A percentile compares a stretch with the other conserved stretches of the same genome.
phyloP scores from a whole-genome alignment of 1,140 invertebrate genomes.

The Zaprionus tsacasi region DNA sequence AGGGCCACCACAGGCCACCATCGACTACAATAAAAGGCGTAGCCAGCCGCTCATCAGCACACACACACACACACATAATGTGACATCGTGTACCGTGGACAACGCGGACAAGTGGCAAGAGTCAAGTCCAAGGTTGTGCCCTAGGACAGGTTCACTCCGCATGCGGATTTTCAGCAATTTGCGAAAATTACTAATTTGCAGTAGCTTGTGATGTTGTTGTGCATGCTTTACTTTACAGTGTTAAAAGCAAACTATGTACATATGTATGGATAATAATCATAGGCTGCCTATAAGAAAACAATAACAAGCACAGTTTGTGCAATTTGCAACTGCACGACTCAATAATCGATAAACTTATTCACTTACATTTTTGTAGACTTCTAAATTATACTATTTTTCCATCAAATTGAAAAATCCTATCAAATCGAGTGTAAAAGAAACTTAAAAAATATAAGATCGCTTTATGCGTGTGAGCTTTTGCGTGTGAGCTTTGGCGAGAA shows the following conservation, averaged over 20 bases:
- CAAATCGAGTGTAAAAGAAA: not conserved
- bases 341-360: too few relatives aligned
- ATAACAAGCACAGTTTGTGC: not conserved
- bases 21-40: slow-evolving; percentile 13
- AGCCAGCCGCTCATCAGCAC: slow-evolving; percentile 17
- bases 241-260: not conserved
- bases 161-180: slow-evolving; percentile 6
- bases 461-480: not conserved
- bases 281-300: too few relatives aligned
- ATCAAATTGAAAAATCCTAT: not conserved
- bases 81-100: slow-evolving; percentile 12
- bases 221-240: not conserved
- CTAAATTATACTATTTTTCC: not conserved
- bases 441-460: not conserved
- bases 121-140: slow-evolving; percentile 69
- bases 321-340: not conserved
- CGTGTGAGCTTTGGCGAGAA: not conserved
- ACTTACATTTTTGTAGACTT: not conserved
- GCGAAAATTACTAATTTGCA: slow-evolving; percentile 28
- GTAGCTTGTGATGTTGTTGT: slow-evolving; percentile 18
- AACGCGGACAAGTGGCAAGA: slow-evolving; percentile 31
- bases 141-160: slow-evolving; percentile 15
- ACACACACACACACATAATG: slow-evolving; percentile 17
- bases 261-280: not conserved
- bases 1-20: slow-evolving; percentile 11